Conservation (phyloP, 1,140 invertebrate genomes). For the Thalassaphorura encarpata region DNA sequence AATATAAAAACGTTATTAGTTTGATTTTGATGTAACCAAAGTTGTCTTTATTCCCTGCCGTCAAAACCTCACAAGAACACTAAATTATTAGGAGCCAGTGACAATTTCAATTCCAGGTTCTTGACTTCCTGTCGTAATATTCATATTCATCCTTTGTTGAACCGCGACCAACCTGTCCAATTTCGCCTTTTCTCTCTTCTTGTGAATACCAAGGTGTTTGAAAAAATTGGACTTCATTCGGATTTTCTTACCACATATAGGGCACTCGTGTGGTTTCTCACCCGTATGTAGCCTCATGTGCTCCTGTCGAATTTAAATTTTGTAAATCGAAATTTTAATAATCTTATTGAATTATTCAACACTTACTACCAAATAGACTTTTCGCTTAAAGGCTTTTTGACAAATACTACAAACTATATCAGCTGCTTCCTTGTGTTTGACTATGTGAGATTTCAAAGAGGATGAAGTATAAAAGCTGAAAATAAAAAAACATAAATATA, state of each 20-base stretch:
- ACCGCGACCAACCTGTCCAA: background rate
- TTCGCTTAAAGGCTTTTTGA: slow-evolving; percentile 16
- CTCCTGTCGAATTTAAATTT: slow-evolving; percentile 46
- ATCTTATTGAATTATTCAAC: background rate
- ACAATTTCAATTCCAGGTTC: no score
- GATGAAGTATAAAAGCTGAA: slow-evolving; percentile 14
- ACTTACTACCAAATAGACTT: slow-evolving; percentile 17
- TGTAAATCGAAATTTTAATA: background rate
- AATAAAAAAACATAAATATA: background rate
- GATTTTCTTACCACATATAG: slow-evolving; percentile 47
- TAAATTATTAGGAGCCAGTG: no score
- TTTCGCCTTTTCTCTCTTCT: background rate
- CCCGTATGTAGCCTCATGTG: slow-evolving; percentile 74
- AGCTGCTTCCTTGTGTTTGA: slow-evolving; percentile 6
- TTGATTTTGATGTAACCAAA: no score
- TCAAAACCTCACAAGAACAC: no score
- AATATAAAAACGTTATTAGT: no score
- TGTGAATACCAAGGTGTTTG: slow-evolving; percentile 7
- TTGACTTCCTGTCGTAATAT: no score
- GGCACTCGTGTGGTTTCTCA: slow-evolving; percentile 75
- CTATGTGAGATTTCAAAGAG: slow-evolving; percentile 7
- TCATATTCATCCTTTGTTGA: no score
- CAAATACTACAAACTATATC: slow-evolving; percentile 9
- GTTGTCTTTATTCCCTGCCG: no score
- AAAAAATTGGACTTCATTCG: slow-evolving; percentile 21